These are phyloP conservation scores for Sarcophaga bullata DNA, from an alignment of 1,140 invertebrate species.

Conservation along the genomic window DNA sequence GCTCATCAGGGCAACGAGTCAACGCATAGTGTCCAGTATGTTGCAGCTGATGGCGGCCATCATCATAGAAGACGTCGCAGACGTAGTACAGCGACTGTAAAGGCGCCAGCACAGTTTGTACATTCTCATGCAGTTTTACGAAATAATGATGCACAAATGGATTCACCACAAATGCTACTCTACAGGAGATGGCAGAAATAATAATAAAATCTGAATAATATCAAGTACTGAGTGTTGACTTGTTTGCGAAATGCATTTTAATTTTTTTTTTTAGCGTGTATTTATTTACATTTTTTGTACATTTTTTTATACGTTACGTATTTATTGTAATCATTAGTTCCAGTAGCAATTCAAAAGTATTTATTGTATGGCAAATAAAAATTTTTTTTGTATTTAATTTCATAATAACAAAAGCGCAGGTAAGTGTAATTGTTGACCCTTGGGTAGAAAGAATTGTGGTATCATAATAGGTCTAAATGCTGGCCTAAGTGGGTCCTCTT, in stretches of 20 bases:
- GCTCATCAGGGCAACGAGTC: slow-evolving; percentile 71
- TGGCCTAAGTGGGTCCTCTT: no score
- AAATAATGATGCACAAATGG: neutral
- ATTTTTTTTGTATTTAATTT: no score
- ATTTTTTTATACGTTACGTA: neutral
- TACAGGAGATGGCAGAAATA: slow-evolving; percentile 8
- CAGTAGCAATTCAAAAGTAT: no score
- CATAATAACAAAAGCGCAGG: no score
- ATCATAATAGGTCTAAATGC: no score
- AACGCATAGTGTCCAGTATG: slow-evolving; percentile 77
- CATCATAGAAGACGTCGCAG: slow-evolving; percentile 68
- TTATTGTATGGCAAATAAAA: no score
- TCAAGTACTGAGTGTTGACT: no score
- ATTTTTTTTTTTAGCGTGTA: no score
- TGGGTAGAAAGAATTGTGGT: no score
- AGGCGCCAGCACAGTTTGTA: neutral
- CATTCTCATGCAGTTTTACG: neutral
- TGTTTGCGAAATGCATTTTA: no score
- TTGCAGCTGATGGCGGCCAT: slow-evolving; percentile 72
- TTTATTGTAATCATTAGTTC: neutral
- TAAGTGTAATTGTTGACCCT: no score
- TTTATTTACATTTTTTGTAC: neutral
- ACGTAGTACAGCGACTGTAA: slow-evolving; percentile 44
- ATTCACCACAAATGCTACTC: neutral
- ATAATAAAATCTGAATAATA: neutral